Base-by-base conservation (phyloP, 1,140 invertebrate species). In the Centruroides vittatus region DNA sequence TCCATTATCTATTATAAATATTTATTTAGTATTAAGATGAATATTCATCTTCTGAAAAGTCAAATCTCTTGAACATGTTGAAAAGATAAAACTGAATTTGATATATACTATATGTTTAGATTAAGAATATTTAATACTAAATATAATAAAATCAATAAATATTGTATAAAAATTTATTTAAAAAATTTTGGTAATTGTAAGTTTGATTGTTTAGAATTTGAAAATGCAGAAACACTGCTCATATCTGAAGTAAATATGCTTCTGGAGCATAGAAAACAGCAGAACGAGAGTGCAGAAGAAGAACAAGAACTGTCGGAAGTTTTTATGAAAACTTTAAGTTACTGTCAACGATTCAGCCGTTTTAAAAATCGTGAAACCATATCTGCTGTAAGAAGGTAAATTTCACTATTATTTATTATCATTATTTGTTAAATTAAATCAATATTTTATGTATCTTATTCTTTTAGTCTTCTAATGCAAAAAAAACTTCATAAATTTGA, bases 341-440 rank as follows among this genome's bases (percentile, higher is more conserved):
- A 99, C 69, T 95, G 93, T 41, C 88, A 94, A 69, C 81, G 93
- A 68, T 98, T 99, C 55, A 75, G 73, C 52, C 93, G 95, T 71
- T 98, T 98, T 73, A 97, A 96, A 74, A 99, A 98, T 72, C 89
- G 95, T 71, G 95, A 99, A 77, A 98, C 93, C 7, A 99, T 99
- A 61, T 82, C 89, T 58, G 87, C 93, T 55, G 91, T 99, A 7
- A 80, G 96, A 69, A 57, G 41, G 41, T 41, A 41, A 41, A 12
- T 58, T 66, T 11, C n/a, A 0, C 41, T 23, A 23, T 23, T 23
- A 23, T 23, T 23, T 23, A 23, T 23, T 23, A 23, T 23, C 23
- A 23, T 23, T 23, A 23, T 23, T 23, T 23, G 23, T 23, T 23
- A 23, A 23, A 23, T 23, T 23, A 23, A 23, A 23, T 23, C 23